Evolutionary conservation across 2,113 vertebrate genomes (phyloP).

Genomic region (Heloderma charlesbogerti): DNA sequence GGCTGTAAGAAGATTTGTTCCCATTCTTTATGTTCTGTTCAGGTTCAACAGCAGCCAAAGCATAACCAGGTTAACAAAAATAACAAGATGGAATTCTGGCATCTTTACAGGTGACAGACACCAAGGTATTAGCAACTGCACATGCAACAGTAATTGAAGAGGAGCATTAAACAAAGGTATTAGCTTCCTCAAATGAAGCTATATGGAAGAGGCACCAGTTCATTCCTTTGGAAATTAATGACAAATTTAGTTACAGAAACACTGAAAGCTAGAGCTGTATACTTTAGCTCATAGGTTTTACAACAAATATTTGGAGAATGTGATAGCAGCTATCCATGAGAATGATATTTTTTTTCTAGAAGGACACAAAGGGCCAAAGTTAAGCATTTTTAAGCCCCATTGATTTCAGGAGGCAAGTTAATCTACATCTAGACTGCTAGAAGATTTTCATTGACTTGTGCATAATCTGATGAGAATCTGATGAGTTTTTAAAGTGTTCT

Average conservation of each 20-base stretch:
- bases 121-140: slow-evolving; percentile 1
- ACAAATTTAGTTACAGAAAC: slow-evolving; percentile 26
- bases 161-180: neutral
- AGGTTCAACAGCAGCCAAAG: neutral
- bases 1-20: slow-evolving; percentile 32
- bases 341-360: neutral
- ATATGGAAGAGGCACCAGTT: neutral
- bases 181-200: fast-evolving
- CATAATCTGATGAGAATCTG: slow-evolving; percentile 35
- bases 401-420: slow-evolving; percentile 25
- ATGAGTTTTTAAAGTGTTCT: slow-evolving; percentile 36
- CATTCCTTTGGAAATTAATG: neutral
- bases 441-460: slow-evolving; percentile 28
- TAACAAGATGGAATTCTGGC: slow-evolving; percentile 22
- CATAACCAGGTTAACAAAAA: slow-evolving; percentile 7
- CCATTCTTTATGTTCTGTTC: slow-evolving; percentile 18
- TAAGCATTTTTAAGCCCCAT: slow-evolving; percentile 24
- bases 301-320: neutral
- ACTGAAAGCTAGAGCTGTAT: neutral
- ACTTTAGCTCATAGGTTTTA: slow-evolving; percentile 33
- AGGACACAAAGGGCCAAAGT: neutral
- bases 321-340: slow-evolving; percentile 14
- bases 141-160: slow-evolving; percentile 6
- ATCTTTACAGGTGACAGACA: neutral
- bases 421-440: slow-evolving; percentile 24